Evolutionary conservation across 2,113 vertebrate genomes (phyloP).

Genomic region (Uria lomvia): DNA sequence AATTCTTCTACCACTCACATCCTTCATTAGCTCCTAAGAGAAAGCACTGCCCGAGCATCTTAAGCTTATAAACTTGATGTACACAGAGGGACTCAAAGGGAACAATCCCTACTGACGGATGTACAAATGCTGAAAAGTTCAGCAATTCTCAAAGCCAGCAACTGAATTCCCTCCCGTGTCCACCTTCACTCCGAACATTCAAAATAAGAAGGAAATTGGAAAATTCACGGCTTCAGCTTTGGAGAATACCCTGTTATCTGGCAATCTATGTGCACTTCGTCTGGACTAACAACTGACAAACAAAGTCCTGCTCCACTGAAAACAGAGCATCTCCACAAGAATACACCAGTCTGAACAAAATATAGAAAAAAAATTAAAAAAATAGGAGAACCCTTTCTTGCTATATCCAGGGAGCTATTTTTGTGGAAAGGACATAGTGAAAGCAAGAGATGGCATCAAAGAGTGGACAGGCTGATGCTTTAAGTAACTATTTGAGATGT

Average conservation of each 20-base stretch:
- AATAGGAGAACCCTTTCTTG: neutral
- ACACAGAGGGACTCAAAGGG: neutral
- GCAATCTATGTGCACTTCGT: neutral
- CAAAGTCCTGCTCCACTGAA: neutral
- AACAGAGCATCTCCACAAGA: neutral
- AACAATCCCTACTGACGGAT: neutral
- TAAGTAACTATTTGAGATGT: neutral
- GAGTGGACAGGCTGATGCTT: neutral
- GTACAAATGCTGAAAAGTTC: neutral
- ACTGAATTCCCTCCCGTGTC: neutral
- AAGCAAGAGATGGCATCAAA: neutral
- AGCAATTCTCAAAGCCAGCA: neutral
- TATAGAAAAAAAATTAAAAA: neutral
- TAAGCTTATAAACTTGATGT: neutral
- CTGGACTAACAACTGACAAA: neutral
- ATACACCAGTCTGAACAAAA: neutral
- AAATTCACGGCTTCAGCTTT: neutral
- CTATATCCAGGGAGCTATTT: neutral
- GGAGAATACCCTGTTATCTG: neutral
- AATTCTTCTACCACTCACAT: neutral
- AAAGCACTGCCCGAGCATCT: neutral
- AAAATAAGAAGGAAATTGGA: neutral
- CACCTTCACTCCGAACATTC: neutral
- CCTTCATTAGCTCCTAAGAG: neutral
- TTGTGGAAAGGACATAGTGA: neutral